Percentiles rank a stretch among this genome's conserved stretches.
Evolutionary conservation across 2,797 vertebrate genomes (phyloP).

Genomic region (Pangasius sanitwongsei): DNA sequence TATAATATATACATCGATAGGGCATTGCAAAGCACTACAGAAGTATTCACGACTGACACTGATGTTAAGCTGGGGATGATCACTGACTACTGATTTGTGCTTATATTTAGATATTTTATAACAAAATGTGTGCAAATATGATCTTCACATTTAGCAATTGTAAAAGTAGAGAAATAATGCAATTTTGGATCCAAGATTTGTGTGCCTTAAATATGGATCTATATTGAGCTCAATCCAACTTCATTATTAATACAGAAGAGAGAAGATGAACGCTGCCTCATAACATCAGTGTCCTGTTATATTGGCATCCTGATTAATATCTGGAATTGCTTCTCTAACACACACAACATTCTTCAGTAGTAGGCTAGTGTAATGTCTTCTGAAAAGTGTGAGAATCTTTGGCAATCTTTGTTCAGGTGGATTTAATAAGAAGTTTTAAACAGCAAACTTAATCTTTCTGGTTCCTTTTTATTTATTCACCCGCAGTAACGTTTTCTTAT

Average conservation of each 20-base stretch:
- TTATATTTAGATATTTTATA: neutral
- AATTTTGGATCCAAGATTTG: neutral
- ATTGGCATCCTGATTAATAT: neutral
- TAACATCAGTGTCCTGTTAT: neutral
- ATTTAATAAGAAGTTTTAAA: neutral
- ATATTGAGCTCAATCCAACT: neutral
- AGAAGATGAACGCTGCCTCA: neutral
- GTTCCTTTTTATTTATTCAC: neutral
- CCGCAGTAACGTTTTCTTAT: neutral
- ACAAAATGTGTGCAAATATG: neutral
- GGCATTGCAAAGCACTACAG: neutral
- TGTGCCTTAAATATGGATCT: neutral
- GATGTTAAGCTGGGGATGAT: neutral
- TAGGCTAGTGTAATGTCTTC: no score
- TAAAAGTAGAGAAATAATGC: neutral
- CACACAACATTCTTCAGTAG: neutral
- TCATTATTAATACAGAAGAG: neutral
- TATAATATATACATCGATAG: neutral
- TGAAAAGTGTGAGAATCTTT: no score
- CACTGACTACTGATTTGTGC: neutral
- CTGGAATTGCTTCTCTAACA: neutral
- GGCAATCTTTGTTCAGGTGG: neutral
- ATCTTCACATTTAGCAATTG: neutral
- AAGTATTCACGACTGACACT: neutral
- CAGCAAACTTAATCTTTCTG: neutral